Conservation (phyloP, 1,140 invertebrate genomes). For the Plutomurus gul region DNA sequence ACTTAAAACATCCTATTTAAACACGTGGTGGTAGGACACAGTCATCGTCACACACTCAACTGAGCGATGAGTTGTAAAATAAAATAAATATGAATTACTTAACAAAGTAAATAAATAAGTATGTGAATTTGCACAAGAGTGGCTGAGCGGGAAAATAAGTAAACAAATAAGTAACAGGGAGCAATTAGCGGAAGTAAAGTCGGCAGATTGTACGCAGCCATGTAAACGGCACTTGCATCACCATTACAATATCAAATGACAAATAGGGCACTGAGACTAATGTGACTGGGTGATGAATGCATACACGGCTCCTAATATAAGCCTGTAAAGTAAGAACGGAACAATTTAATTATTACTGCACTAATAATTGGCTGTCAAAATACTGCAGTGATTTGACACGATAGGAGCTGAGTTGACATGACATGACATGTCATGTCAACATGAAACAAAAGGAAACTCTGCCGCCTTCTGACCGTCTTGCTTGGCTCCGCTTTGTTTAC, state of each 20-base stretch:
- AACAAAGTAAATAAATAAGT: too few relatives aligned
- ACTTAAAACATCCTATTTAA: background rate
- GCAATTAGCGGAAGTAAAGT: background rate
- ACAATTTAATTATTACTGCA: constrained; percentile 25
- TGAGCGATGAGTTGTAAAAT: too few relatives aligned
- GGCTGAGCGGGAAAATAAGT: background rate
- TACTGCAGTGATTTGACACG: constrained; percentile 25
- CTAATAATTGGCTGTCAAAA: constrained; percentile 28
- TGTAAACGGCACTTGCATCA: background rate
- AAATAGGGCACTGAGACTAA: background rate
- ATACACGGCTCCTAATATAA: background rate
- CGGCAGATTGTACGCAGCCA: too few relatives aligned
- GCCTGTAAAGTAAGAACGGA: background rate
- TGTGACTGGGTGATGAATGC: too few relatives aligned
- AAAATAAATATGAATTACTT: too few relatives aligned
- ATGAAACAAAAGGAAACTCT: background rate
- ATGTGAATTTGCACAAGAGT: too few relatives aligned
- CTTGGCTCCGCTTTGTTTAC: constrained; percentile 24
- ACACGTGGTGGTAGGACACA: too few relatives aligned
- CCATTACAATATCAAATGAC: background rate
- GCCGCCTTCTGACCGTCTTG: constrained; percentile 9
- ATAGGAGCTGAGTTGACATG: background rate
- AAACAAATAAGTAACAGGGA: background rate
- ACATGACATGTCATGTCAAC: constrained; percentile 7
- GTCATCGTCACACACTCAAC: too few relatives aligned